These are phyloP conservation scores for Arrhopalites spinosus DNA, from an alignment of 2,888 invertebrate species.

Conservation along the genomic window DNA sequence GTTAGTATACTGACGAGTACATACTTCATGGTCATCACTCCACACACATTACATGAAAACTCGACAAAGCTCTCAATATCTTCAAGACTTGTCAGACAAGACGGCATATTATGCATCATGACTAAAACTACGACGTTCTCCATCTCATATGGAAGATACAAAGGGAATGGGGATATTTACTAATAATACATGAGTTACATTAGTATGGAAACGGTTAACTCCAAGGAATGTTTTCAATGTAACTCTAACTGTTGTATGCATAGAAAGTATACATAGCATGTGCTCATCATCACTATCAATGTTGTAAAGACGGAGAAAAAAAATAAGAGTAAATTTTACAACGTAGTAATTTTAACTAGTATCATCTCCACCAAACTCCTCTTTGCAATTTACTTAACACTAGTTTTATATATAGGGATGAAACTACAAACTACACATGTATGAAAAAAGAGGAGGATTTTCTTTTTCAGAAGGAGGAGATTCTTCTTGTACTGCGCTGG, in stretches of 20 bases:
- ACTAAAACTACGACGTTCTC: no score
- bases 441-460: background rate
- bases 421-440: background rate
- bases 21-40: constrained; percentile 13
- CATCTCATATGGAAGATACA: no score
- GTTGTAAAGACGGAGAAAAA: background rate
- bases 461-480: background rate
- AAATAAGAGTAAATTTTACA: background rate
- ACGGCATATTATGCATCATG: background rate
- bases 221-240: constrained; percentile 15
- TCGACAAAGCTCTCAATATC: no score
- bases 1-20: constrained; percentile 16
- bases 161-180: no score
- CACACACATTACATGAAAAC: background rate
- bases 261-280: background rate
- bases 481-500: background rate
- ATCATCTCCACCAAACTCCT: background rate
- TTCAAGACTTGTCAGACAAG: background rate
- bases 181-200: background rate
- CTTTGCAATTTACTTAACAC: no score
- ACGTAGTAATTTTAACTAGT: background rate
- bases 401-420: no score
- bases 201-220: constrained; percentile 25
- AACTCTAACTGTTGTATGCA: background rate
- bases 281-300: background rate